A percentile compares a stretch with the other conserved stretches of the same genome.
Conservation (phyloP, 2,888 invertebrate genomes). For the Megalurothrips usitatus region DNA sequence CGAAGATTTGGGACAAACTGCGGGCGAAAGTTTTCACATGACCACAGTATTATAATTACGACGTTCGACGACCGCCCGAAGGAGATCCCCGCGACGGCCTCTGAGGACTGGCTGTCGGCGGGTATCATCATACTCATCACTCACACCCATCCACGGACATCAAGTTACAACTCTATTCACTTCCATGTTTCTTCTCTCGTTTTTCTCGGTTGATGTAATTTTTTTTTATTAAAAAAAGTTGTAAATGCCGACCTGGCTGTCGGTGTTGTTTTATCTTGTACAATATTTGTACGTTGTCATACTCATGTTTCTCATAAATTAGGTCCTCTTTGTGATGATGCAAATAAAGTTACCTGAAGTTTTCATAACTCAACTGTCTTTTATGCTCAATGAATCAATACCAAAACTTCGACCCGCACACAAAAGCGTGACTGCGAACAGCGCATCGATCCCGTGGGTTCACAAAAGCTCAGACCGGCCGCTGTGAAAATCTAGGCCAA, state of each 20-base stretch:
- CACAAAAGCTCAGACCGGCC: too few species aligned
- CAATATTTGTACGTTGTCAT: slow-evolving; percentile 4
- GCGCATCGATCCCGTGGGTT: too few species aligned
- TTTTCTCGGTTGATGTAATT: too few species aligned
- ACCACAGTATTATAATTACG: too few species aligned
- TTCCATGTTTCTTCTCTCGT: too few species aligned
- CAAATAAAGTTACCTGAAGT: neutral
- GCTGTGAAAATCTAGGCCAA: too few species aligned
- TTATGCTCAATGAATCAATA: too few species aligned
- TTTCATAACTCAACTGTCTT: neutral
- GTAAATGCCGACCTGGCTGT: neutral
- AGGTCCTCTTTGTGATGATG: slow-evolving; percentile 14
- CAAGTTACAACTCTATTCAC: neutral
- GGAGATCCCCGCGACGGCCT: neutral
- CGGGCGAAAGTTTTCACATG: too few species aligned
- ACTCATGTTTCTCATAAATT: neutral
- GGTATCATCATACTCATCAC: neutral
- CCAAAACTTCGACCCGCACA: too few species aligned
- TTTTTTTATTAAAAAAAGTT: neutral
- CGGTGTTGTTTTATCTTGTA: neutral
- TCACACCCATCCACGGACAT: neutral
- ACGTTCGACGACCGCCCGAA: too few species aligned
- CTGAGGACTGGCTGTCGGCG: neutral
- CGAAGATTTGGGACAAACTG: too few species aligned
- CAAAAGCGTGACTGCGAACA: too few species aligned